phyloP scores from a whole-genome alignment of 2,888 invertebrate species.

The Allacma fusca region DNA sequence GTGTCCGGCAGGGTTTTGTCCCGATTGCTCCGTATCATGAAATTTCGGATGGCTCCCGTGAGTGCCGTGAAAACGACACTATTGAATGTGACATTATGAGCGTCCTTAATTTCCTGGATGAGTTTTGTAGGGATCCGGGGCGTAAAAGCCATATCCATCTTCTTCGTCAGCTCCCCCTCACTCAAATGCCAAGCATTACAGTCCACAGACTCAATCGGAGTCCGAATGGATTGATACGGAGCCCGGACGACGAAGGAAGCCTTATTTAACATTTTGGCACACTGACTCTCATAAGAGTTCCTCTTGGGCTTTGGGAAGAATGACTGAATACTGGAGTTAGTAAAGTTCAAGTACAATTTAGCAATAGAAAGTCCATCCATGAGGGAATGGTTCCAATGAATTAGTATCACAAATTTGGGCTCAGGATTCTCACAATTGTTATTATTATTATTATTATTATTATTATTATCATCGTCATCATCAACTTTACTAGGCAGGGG shows the following conservation, averaged over 20 bases:
- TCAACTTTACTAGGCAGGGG: background rate
- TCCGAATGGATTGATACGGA: conserved; percentile 37
- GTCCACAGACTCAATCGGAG: conserved; percentile 43
- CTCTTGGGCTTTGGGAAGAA: conserved; percentile 39
- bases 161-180: conserved; percentile 40
- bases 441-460: conserved; percentile 1
- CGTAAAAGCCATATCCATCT: conserved; percentile 39
- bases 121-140: conserved; percentile 30
- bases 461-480: conserved; percentile 18
- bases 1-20: conserved; percentile 32
- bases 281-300: conserved; percentile 4
- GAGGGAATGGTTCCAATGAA: conserved; percentile 41
- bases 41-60: conserved; percentile 33
- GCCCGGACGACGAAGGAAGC: conserved; percentile 34
- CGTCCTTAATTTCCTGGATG: conserved; percentile 34
- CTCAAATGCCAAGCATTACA: conserved; percentile 38
- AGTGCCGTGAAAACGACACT: conserved; percentile 41
- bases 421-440: background rate
- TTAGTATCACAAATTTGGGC: conserved; percentile 33
- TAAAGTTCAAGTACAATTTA: conserved; percentile 42
- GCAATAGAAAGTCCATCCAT: conserved; percentile 42
- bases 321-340: conserved; percentile 28
- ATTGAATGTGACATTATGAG: conserved; percentile 36
- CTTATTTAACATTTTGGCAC: conserved; percentile 15
- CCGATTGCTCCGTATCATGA: conserved; percentile 35